These are phyloP conservation scores for Theocolax elegans DNA, from an alignment of 1,140 invertebrate species.

Conservation along the genomic window DNA sequence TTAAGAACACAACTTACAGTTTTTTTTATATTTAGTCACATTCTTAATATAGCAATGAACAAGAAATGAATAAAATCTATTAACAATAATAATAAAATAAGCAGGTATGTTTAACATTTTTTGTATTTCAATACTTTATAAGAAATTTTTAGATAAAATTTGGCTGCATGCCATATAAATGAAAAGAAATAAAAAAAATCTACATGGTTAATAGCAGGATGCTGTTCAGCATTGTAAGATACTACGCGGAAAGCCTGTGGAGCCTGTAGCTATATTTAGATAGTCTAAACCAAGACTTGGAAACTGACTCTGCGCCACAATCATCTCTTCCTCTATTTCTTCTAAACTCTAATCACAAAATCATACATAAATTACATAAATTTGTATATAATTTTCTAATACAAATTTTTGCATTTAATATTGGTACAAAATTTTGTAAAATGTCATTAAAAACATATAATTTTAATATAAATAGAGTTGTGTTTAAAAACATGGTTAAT, in stretches of 20 bases:
- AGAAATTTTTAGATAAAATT: conserved; percentile 43
- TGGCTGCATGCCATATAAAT: conserved; percentile 52
- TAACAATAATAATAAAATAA: conserved; percentile 6
- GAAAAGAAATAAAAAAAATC: conserved; percentile 56
- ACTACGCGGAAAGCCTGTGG: conserved; percentile 59
- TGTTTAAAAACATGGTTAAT: no score
- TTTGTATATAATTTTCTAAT: background rate
- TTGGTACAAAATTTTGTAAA: no score
- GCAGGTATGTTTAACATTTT: conserved; percentile 3
- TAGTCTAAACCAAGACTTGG: conserved; percentile 66
- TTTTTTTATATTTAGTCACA: no score
- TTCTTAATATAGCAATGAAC: no score
- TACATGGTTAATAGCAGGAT: conserved; percentile 55
- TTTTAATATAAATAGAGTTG: no score
- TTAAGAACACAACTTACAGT: no score
- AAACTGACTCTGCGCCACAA: conserved; percentile 57
- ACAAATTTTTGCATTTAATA: no score
- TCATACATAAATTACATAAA: background rate
- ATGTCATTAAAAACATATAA: no score
- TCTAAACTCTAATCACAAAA: conserved; percentile 9
- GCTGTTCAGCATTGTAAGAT: conserved; percentile 54
- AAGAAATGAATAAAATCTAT: no score
- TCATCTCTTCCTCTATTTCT: conserved; percentile 18
- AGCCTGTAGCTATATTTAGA: conserved; percentile 64
- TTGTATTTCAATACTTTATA: conserved; percentile 36